Evolutionary conservation across 1,140 invertebrate genomes (phyloP), one percentile per base, ranked within the genome.

Genomic region (Arion vulgaris): DNA sequence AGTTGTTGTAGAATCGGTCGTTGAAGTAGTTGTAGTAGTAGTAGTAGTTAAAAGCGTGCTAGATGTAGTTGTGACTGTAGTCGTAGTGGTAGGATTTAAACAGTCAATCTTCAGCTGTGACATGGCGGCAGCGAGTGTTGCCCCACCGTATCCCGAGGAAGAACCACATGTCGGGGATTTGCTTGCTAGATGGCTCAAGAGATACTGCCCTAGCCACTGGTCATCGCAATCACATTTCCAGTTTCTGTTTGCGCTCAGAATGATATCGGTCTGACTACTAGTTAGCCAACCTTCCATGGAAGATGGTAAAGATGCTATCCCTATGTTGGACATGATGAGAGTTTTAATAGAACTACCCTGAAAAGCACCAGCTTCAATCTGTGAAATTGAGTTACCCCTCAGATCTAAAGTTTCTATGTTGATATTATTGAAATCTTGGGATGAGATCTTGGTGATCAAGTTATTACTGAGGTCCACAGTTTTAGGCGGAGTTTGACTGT

Each of bases 141-240:
- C 23, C 1, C 81, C 77, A 23, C 69, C 62, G 45, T 80, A 83
- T 15, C n/a, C 62, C 28, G 78, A 28, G 34, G 36, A 34, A 19
- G 19, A 38, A 23, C 51, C 69, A 34, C 83, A 84, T n/a, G 80
- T 79, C 15, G 83, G 83, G 2, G 83, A 53, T 11, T 1, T 39
- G 49, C 75, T 78, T 34, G 17, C 28, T 7, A 53, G 13, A 51
- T 32, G 23, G 13, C 15, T 57, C 15, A 45, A 77, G 0, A 89
- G 53, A 72, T 85, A 87, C 0, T 78, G 53, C 11, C 85, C 76
- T 72, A 90, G 49, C 89, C 89, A 89, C 32, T 87, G 62, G 15
- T 85, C 73, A 51, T 76, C 76, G 83, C 89, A 90, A 84, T 88
- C 84, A 83, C 89, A 90, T 39, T 51, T 28, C 86, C 87, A 87